Evolutionary conservation across 2,113 vertebrate species (phyloP), one percentile per base, ranked within the genome.

Genomic region (Sceloporus tristichus): DNA sequence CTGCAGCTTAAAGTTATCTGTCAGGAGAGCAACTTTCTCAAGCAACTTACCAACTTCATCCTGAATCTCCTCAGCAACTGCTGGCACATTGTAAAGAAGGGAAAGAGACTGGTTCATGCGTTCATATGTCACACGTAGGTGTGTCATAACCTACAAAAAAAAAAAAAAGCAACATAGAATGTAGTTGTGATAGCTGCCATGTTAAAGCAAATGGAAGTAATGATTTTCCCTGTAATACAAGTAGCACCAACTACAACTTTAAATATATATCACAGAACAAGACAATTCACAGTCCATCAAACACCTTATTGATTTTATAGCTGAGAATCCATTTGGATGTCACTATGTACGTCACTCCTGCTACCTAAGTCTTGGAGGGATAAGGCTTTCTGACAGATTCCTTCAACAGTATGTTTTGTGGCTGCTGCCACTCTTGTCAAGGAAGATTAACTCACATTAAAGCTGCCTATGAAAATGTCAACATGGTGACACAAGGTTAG

Each of bases 31-130:
- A 42, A 29, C 74, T 5, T 6, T 4, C 5, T n/a, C 73, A 34
- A 82, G n/a, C n/a, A 81, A 93, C 98, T 97, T 96, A 99, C 99
- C 98, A 1, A 99, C 98, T 99, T 99, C 98, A 93, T 99, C 98
- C 94, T 99, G 98, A 95, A 99, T 99, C 83, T 99, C 98, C 62
- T 99, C 98, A 0, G 98, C 98, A 87, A 99, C 98, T 0, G 98
- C 97, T 3, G 99, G 99, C 2, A 99, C 98, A 16, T 99, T 99
- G 97, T 99, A 99, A 82, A 99, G 98, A 87, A 99, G 97, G 16
- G 98, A 98, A 83, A 99, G 97, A 90, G 98, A 99, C 96, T 99
- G 98, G 96, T 99, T 99, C 98, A 99, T 99, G 77, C 99, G 97
- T 91, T 99, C 99, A 40, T 99, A 99, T 79, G 99, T 99, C 91